phyloP scores from a whole-genome alignment of 35 echinoderm and acorn worm species.

The Patiria miniata region DNA sequence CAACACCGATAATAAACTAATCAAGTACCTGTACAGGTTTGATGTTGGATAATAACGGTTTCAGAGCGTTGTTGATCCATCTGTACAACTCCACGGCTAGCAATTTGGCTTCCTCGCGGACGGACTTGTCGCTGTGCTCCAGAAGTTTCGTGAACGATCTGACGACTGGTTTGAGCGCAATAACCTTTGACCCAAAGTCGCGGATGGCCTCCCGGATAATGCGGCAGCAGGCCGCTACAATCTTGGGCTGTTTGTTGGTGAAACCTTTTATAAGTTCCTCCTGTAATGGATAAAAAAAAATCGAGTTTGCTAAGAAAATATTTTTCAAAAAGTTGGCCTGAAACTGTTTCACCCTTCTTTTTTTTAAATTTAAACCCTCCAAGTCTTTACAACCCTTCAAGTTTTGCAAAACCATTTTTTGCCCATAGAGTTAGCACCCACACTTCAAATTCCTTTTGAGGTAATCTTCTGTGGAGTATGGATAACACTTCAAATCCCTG shows the following conservation, averaged over 20 bases:
- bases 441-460: no score
- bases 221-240: conserved; percentile 76
- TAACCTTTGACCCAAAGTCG: conserved; percentile 90
- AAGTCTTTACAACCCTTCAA: no score
- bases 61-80: conserved; percentile 87
- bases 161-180: conserved; percentile 82
- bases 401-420: no score
- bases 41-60: conserved; percentile 84
- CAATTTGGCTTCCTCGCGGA: conserved; percentile 83
- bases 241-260: conserved; percentile 94
- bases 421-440: no score
- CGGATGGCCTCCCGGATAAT: conserved; percentile 70
- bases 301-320: not conserved
- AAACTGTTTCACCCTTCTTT: no score
- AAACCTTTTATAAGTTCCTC: conserved; percentile 93
- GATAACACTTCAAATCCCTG: no score
- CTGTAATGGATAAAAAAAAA: conserved; percentile 50
- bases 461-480: no score
- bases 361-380: no score
- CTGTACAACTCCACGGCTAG: conserved; percentile 77
- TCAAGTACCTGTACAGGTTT: conserved; percentile 86
- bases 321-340: not conserved
- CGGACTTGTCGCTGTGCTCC: conserved; percentile 96
- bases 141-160: conserved; percentile 72
- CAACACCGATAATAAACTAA: no score